Conservation (phyloP, 1,140 invertebrate genomes). For the Drosophila lacteicornis region DNA sequence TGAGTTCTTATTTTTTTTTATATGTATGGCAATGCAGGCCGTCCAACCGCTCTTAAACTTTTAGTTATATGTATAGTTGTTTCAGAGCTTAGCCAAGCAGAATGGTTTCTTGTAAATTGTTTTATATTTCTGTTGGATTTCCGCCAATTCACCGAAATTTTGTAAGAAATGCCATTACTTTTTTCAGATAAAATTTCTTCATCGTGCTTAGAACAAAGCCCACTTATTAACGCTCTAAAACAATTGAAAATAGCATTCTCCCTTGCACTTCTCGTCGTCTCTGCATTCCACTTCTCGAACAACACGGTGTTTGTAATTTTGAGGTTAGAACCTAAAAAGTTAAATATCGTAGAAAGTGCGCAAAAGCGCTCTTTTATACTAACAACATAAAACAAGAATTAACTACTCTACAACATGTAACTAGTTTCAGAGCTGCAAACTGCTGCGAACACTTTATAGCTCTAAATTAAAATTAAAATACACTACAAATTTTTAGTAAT, state of each 20-base stretch:
- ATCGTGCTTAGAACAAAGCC: not conserved
- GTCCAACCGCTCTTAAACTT: not conserved
- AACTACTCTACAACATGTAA: not conserved
- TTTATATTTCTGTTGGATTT: not conserved
- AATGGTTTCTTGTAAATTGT: not conserved
- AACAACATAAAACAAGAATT: not conserved
- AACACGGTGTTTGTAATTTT: not conserved
- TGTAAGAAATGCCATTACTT: too few species aligned
- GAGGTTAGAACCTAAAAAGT: not conserved
- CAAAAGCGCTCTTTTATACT: slow-evolving; percentile 4
- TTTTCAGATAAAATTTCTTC: not conserved
- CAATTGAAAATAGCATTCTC: not conserved
- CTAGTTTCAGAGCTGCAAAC: not conserved
- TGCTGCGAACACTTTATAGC: not conserved
- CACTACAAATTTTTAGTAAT: not conserved
- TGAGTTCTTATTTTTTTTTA: not conserved
- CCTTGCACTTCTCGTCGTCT: not conserved
- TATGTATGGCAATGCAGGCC: not conserved
- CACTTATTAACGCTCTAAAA: not conserved
- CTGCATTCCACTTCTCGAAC: slow-evolving; percentile 1
- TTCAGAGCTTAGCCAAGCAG: not conserved
- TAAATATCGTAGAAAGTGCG: not conserved
- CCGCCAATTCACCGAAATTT: not conserved
- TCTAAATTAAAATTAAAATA: not conserved
- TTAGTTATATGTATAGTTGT: not conserved